These are phyloP conservation scores for Acropora yongei DNA, from an alignment of 64 coral and sea anemone species.

Conservation along the genomic window DNA sequence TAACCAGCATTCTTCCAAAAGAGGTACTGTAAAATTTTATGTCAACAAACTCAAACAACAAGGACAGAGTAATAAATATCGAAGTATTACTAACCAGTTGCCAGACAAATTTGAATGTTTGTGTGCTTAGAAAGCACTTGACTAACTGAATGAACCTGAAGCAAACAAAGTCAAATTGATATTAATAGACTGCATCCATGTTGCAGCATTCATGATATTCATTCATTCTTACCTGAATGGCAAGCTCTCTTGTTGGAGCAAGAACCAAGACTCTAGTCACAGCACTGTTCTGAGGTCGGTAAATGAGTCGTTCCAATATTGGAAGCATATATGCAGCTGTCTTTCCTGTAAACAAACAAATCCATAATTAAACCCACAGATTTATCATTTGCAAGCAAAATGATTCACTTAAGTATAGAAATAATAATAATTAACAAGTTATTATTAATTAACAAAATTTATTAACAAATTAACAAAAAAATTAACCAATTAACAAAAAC, in stretches of 20 bases:
- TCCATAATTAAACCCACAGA: too few species aligned
- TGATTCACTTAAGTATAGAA: too few species aligned
- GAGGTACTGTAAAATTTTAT: neutral
- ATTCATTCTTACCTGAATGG: constrained; percentile 80
- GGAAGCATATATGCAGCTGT: constrained; percentile 97
- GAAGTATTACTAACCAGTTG: constrained; percentile 68
- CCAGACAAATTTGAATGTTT: constrained; percentile 88
- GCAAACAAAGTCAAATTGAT: neutral
- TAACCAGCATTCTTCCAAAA: neutral
- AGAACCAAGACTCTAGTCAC: constrained; percentile 87
- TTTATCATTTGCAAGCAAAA: too few species aligned
- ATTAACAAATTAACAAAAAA: too few species aligned
- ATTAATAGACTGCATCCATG: too few species aligned
- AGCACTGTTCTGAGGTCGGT: constrained; percentile 76
- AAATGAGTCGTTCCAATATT: constrained; percentile 91
- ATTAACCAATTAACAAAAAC: too few species aligned
- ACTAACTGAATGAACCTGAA: constrained; percentile 91
- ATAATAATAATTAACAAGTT: too few species aligned
- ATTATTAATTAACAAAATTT: too few species aligned
- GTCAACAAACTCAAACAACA: neutral
- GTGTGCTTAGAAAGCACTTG: constrained; percentile 87
- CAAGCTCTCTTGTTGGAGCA: constrained; percentile 94
- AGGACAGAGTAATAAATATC: too few species aligned
- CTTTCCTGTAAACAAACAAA: constrained; percentile 63
- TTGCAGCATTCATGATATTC: neutral